Percentiles rank a stretch among this genome's conserved stretches.
Evolutionary conservation across 1,140 invertebrate species (phyloP).

Genomic region (Drosophila watanabei): DNA sequence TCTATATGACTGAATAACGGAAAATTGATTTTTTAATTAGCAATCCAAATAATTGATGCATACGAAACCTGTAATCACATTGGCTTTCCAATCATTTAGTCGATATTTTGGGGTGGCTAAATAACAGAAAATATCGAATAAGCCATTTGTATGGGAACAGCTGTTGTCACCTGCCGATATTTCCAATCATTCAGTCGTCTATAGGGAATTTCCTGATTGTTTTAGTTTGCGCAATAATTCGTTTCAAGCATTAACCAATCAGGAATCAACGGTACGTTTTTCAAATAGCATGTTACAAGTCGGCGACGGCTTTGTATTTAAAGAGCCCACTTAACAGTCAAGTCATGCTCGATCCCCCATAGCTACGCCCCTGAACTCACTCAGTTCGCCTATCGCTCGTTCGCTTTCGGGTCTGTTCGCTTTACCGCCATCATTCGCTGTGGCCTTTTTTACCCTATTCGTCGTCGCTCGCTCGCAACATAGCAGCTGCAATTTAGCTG

Average conservation of each 20-base stretch:
- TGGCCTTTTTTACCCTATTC: constrained; percentile 75
- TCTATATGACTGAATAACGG: no score
- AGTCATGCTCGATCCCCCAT: constrained; percentile 31
- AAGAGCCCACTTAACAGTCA: constrained; percentile 30
- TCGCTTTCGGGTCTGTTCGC: constrained; percentile 58
- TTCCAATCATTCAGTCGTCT: no score
- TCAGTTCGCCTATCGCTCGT: constrained; percentile 63
- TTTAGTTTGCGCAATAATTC: background rate
- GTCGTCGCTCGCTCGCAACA: constrained; percentile 58
- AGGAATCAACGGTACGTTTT: background rate
- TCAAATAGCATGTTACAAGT: background rate
- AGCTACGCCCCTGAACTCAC: constrained; percentile 32
- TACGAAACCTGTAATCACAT: no score
- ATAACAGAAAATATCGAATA: no score
- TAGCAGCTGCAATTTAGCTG: constrained; percentile 79
- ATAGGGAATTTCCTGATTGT: background rate
- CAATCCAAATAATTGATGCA: no score
- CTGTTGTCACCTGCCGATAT: no score
- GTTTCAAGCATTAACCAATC: background rate
- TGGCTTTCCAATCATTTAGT: no score
- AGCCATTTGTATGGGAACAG: no score
- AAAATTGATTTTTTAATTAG: no score
- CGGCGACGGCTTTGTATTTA: constrained; percentile 2
- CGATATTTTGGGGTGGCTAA: no score
- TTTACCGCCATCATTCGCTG: constrained; percentile 62